Conservation (phyloP, 2,797 vertebrate species). For the Adrianichthys oophorus region DNA sequence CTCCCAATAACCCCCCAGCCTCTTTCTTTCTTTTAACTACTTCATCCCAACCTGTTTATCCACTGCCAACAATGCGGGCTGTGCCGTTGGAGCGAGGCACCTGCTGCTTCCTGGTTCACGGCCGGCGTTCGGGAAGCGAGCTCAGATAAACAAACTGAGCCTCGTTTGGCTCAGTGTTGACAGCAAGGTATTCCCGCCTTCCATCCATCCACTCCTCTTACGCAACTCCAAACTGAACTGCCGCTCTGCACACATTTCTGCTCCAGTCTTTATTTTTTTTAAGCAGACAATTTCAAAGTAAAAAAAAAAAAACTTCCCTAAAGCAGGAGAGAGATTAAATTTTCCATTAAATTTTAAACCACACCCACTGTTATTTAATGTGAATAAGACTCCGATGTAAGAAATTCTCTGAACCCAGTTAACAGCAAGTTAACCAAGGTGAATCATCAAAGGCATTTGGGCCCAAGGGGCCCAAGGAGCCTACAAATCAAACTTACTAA, state of each 20-base stretch:
- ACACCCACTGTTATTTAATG: constrained; percentile 17
- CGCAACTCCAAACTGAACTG: constrained; percentile 43
- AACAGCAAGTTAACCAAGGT: constrained; percentile 21
- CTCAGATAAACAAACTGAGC: constrained; percentile 65
- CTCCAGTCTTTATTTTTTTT: constrained; percentile 43
- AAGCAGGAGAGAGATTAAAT: constrained; percentile 32
- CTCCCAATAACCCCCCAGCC: constrained; percentile 43
- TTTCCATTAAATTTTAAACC: constrained; percentile 36
- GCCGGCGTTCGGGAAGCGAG: constrained; percentile 50
- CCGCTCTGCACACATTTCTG: constrained; percentile 28
- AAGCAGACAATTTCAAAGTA: not conserved
- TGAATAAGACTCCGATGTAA: not conserved
- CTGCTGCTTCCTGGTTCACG: constrained; percentile 80
- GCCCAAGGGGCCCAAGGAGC: constrained; percentile 6
- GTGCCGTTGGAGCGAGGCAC: constrained; percentile 76
- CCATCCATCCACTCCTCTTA: constrained; percentile 68
- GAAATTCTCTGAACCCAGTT: constrained; percentile 12
- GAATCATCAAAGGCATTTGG: constrained; percentile 28
- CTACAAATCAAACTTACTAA: constrained; percentile 42
- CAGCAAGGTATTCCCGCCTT: constrained; percentile 69
- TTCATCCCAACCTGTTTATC: constrained; percentile 79
- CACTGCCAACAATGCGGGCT: constrained; percentile 67
- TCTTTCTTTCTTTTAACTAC: constrained; percentile 39
- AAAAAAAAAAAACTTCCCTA: constrained; percentile 2
- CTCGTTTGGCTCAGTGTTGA: constrained; percentile 66